Evolutionary conservation across 2,888 invertebrate genomes (phyloP).

Genomic region (Unio pictorum): DNA sequence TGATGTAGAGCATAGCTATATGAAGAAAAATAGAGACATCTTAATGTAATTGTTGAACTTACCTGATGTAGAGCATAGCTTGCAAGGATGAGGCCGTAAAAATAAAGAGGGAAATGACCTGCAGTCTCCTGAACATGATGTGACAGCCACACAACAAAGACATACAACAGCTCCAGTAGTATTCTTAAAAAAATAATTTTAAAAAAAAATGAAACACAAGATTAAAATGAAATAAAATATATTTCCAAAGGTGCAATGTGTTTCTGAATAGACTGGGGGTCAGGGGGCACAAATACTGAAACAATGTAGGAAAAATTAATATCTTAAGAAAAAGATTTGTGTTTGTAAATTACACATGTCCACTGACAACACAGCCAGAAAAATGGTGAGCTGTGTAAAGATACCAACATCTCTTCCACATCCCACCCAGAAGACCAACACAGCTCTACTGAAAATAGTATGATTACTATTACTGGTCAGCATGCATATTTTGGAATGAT

Average conservation of each 20-base stretch:
- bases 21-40: background rate
- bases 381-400: too few relatives aligned
- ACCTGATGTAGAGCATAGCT: conserved; percentile 95
- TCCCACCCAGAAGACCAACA: too few relatives aligned
- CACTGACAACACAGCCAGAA: too few relatives aligned
- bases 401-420: too few relatives aligned
- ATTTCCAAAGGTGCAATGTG: too few relatives aligned
- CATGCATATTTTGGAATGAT: too few relatives aligned
- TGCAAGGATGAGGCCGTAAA: conserved; percentile 81
- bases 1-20: too few relatives aligned
- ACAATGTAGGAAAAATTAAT: too few relatives aligned
- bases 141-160: conserved; percentile 86
- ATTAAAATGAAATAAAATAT: background rate
- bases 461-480: too few relatives aligned
- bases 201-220: background rate
- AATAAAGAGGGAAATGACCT: conserved; percentile 79
- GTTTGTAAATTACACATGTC: too few relatives aligned
- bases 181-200: conserved; percentile 75
- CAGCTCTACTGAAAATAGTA: too few relatives aligned
- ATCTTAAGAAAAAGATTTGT: too few relatives aligned
- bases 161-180: conserved; percentile 86
- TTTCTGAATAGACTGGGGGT: background rate
- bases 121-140: conserved; percentile 72
- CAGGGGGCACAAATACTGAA: background rate
- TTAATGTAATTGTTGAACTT: conserved; percentile 30